Evolutionary conservation across 2,797 vertebrate genomes (phyloP).

Genomic region (Anguilla anguilla): DNA sequence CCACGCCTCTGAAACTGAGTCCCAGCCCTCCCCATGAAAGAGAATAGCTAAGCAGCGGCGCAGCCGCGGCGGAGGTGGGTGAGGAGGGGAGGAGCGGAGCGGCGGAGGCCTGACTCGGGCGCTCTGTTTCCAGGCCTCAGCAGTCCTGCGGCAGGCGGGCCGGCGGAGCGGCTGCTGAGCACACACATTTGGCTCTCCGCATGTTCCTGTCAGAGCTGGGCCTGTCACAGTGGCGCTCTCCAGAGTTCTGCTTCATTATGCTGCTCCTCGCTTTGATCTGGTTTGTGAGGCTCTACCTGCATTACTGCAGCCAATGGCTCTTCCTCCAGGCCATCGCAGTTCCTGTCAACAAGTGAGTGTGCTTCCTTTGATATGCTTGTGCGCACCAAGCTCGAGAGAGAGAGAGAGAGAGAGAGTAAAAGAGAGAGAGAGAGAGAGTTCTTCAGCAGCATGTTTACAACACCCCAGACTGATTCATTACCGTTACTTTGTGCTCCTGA

Average conservation of each 20-base stretch:
- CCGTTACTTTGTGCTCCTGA: slow-evolving; percentile 58
- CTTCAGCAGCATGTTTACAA: slow-evolving; percentile 18
- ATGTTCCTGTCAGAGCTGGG: slow-evolving; percentile 79
- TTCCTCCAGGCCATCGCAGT: slow-evolving; percentile 83
- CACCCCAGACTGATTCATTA: slow-evolving; percentile 41
- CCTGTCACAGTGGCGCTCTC: slow-evolving; percentile 60
- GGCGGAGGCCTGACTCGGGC: slow-evolving; percentile 63
- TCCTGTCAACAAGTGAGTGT: slow-evolving; percentile 91
- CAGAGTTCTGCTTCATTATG: slow-evolving; percentile 76
- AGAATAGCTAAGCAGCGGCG: slow-evolving; percentile 71
- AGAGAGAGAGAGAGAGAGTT: neutral
- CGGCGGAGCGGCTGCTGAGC: slow-evolving; percentile 48
- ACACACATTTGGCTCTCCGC: slow-evolving; percentile 62
- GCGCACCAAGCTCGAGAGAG: slow-evolving; percentile 14
- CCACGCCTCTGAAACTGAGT: neutral
- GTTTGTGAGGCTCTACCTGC: slow-evolving; percentile 90
- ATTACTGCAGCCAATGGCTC: slow-evolving; percentile 94
- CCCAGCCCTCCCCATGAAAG: slow-evolving; percentile 67
- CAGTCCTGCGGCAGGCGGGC: slow-evolving; percentile 46
- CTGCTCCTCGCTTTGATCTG: slow-evolving; percentile 82
- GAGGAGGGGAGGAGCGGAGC: slow-evolving; percentile 63
- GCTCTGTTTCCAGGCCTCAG: slow-evolving; percentile 50
- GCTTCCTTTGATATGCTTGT: slow-evolving; percentile 72
- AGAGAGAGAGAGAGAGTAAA: neutral
- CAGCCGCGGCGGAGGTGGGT: slow-evolving; percentile 62